Evolutionary conservation across 2,797 vertebrate genomes (phyloP), one percentile per base, ranked within the genome.

Genomic region (Cossypha niveicapilla): DNA sequence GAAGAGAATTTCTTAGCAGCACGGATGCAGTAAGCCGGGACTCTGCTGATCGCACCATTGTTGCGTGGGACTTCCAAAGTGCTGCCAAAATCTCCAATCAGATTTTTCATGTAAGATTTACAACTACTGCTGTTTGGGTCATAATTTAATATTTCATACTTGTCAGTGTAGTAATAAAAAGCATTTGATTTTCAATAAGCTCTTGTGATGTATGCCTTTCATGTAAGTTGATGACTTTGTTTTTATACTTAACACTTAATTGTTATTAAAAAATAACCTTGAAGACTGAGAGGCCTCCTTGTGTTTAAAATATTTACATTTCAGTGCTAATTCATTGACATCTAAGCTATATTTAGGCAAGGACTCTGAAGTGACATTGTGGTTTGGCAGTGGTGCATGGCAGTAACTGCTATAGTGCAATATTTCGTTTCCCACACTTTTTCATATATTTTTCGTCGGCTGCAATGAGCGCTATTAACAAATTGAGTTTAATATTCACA

Each of bases 11-110:
- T 63, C 97, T 99, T 45, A 99, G 98, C 47, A 99, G 99, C 96
- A 99, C 98, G 0, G 99, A 99, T 21, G 98, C 98, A 0, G 99
- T 99, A 15, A 99, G 99, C 95, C 98, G 99, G 67, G 99, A 99
- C 97, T 99, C 99, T 3, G 99, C 99, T 1, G 99, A 99, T 86
- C 98, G 99, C 13, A 99, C 99, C 27, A 98, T 99, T 13, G 98
- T 99, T 8, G 99, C 98, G 9, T 99, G 99, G 99, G 99, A 99
- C 94, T 99, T 98, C 91, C 96, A 97, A 78, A 99, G 98, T 37
- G 98, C 98, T 11, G 99, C 99, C 30, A 99, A 98, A 95, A 97
- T 99, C 96, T 99, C 99, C 97, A 99, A 99, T 97, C 99, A 99
- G 97, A 99, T 99, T 87, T 99, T 98, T 96, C 99, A 99, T 4